These are phyloP conservation scores for Callocephalon fimbriatum DNA, from an alignment of 2,113 vertebrate genomes.

Conservation along the genomic window DNA sequence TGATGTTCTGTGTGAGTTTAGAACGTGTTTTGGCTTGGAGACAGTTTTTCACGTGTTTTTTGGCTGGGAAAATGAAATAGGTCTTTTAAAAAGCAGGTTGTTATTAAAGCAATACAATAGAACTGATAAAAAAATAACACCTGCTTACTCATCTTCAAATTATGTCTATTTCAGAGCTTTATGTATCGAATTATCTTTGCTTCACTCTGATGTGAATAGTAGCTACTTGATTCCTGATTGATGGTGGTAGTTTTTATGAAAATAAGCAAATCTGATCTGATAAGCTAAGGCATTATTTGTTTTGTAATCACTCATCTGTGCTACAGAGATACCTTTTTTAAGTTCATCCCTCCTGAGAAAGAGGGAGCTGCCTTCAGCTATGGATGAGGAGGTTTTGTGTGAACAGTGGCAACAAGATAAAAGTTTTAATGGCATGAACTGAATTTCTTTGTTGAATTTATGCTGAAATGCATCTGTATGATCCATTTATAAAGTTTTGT, in stretches of 20 bases:
- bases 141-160: slow-evolving; percentile 49
- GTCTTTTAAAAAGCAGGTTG: slow-evolving; percentile 11
- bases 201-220: slow-evolving; percentile 24
- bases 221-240: slow-evolving; percentile 46
- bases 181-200: slow-evolving; percentile 21
- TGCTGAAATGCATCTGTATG: background rate
- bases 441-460: background rate
- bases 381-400: background rate
- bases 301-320: slow-evolving; percentile 21
- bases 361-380: background rate
- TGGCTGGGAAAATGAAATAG: background rate
- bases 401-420: background rate
- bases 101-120: slow-evolving; percentile 37
- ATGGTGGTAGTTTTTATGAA: slow-evolving; percentile 44
- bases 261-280: slow-evolving; percentile 38
- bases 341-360: background rate
- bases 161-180: slow-evolving; percentile 11
- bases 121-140: slow-evolving; percentile 36
- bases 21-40: background rate
- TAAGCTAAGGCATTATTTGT: slow-evolving; percentile 33
- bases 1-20: background rate
- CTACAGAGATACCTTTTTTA: background rate
- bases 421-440: background rate
- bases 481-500: background rate
- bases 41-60: background rate